Base-by-base conservation (phyloP, 1,140 invertebrate species). In the Bilobella aurantiaca region DNA sequence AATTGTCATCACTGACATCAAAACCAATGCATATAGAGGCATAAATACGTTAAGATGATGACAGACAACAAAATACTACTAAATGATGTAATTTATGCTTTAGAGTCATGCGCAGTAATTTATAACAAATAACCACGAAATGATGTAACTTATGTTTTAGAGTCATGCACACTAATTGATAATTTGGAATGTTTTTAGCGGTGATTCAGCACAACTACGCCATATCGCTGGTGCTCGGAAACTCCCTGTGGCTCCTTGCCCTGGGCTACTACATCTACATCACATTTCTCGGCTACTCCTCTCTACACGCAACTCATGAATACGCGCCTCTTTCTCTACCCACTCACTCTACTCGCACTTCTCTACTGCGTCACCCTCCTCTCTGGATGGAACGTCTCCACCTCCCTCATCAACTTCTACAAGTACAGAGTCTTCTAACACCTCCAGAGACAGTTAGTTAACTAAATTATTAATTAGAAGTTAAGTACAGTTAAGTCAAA, bases 241-340 rank as follows among this genome's bases (percentile, higher is more conserved):
- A 99, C 77, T 86, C 91, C 0, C 85, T 98, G 70, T 99, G 94
- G 94, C 81, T 98, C 21, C 83, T 95, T 61, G 92, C 91, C 31
- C 79, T 91, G 65, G 81, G 86, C 64, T 98, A 98, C 77, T 99
- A 99, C 75, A 81, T 96, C 66, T 98, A 98, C 75, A 97, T 98
- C 69, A 97, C 95, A 57, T 98, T 98, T 78, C 82, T 99, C 66
- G 96, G 96, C 69, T 99, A 98, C 77, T 70, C 81, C 93, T 91
- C 90, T 78, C 82, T 98, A 71, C 90, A n/a, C 93, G 58, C 90
- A 93, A 77, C 79, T 98, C 47, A 86, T 91, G 72, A 91, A 90
- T 73, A 93, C 93, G 0, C 83, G 94, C 74, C 79, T 89, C 37
- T 87, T 98, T 75, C 81, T 99, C 63, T 87, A 91, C 71, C 89